Conservation (phyloP, 2,797 vertebrate species). For the Buceros bicornis region DNA sequence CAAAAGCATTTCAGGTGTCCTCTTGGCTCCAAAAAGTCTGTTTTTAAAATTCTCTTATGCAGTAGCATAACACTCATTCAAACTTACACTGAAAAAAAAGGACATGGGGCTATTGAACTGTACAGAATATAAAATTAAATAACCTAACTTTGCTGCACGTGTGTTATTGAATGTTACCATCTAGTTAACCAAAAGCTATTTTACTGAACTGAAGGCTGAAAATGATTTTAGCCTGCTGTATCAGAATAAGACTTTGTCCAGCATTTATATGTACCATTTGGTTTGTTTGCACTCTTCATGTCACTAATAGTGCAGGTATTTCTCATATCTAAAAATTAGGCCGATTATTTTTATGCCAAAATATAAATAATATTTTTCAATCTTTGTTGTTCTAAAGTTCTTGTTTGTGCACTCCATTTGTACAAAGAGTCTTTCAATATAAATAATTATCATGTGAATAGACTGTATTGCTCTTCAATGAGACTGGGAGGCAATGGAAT, state of each 20-base stretch:
- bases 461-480: not conserved
- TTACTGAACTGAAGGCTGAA: not conserved
- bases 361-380: not conserved
- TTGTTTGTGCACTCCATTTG: not conserved
- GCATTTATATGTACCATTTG: not conserved
- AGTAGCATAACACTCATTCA: not conserved
- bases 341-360: not conserved
- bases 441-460: slow-evolving; percentile 25
- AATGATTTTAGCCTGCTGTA: not conserved
- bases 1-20: not conserved
- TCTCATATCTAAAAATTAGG: not conserved
- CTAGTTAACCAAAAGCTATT: not conserved
- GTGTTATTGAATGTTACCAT: not conserved
- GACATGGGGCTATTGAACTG: not conserved
- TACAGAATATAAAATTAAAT: not conserved
- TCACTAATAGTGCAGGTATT: not conserved
- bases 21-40: not conserved
- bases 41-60: not conserved
- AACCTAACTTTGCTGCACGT: not conserved
- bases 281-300: not conserved
- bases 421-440: not conserved
- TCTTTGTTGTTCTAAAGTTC: not conserved
- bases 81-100: not conserved
- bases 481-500: not conserved
- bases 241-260: not conserved